Evolutionary conservation across 2,113 vertebrate species (phyloP).

Genomic region (Cyrtonyx montezumae): DNA sequence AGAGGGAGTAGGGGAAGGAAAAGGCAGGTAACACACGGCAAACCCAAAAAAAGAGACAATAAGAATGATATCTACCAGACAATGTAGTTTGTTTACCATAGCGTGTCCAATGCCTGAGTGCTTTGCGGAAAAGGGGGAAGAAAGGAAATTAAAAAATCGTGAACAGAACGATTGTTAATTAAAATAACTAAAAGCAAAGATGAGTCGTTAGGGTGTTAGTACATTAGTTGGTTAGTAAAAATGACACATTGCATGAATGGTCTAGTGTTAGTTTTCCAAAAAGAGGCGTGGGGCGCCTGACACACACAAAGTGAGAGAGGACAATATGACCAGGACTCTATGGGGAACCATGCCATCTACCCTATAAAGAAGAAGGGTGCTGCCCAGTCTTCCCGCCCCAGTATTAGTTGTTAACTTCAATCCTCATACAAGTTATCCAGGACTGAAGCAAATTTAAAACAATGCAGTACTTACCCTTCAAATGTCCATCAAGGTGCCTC

Average conservation of each 20-base stretch:
- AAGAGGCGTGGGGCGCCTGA: slow-evolving; percentile 79
- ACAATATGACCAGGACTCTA: slow-evolving; percentile 81
- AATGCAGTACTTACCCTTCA: slow-evolving; percentile 75
- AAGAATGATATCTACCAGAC: slow-evolving; percentile 99
- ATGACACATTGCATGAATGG: slow-evolving; percentile 97
- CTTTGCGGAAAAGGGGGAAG: slow-evolving; percentile 99
- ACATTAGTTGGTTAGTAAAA: slow-evolving; percentile 97
- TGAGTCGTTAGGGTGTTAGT: slow-evolving; percentile 91
- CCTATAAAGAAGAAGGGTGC: slow-evolving; percentile 22
- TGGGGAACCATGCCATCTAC: slow-evolving; percentile 65
- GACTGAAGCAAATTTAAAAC: background rate
- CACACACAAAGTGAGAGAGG: slow-evolving; percentile 80
- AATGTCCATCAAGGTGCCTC: slow-evolving; percentile 9
- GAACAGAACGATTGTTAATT: slow-evolving; percentile 99
- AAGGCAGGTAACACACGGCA: slow-evolving; percentile 96
- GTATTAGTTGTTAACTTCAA: slow-evolving; percentile 13
- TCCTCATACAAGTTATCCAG: background rate
- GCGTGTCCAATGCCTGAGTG: slow-evolving; percentile 99
- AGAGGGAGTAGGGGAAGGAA: slow-evolving; percentile 70
- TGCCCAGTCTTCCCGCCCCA: slow-evolving; percentile 38
- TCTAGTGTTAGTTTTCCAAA: slow-evolving; percentile 91
- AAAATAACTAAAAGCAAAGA: slow-evolving; percentile 95
- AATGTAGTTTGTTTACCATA: slow-evolving; percentile 99
- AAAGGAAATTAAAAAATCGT: slow-evolving; percentile 99
- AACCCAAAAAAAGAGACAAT: slow-evolving; percentile 99